Evolutionary conservation across 2,113 vertebrate genomes (phyloP).

Genomic region (Nipponia nippon): DNA sequence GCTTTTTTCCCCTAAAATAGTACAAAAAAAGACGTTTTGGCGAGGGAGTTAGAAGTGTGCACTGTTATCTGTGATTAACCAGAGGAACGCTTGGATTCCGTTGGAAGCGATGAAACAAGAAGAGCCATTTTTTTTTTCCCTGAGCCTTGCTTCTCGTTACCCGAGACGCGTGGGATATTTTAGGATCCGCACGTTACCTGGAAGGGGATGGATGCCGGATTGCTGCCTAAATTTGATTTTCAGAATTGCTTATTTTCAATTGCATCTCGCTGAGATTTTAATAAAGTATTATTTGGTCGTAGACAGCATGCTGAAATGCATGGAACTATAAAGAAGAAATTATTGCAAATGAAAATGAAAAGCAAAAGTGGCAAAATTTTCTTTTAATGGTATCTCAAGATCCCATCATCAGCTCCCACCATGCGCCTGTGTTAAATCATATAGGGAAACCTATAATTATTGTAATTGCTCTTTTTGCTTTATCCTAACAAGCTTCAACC

Average conservation of each 20-base stretch:
- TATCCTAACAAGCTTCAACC: constrained; percentile 67
- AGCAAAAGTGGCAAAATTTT: constrained; percentile 67
- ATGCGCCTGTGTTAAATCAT: constrained; percentile 63
- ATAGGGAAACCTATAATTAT: constrained; percentile 75
- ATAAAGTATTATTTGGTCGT: constrained; percentile 33
- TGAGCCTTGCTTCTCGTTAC: neutral
- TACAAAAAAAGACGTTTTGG: neutral
- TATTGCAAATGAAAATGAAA: constrained; percentile 52
- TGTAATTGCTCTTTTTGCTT: constrained; percentile 77
- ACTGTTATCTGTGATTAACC: neutral
- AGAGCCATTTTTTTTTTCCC: neutral
- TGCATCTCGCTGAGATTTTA: constrained; percentile 1
- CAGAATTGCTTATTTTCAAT: neutral
- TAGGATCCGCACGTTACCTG: neutral
- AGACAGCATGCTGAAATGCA: neutral
- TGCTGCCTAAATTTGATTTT: neutral
- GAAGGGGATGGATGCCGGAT: neutral
- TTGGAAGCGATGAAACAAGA: neutral
- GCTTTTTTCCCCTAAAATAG: neutral
- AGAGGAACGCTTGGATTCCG: neutral
- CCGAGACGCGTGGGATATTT: neutral
- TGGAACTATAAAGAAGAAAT: constrained; percentile 32
- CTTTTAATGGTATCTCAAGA: constrained; percentile 59
- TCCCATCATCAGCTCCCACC: constrained; percentile 55
- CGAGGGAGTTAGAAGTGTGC: neutral